Evolutionary conservation across 2,113 vertebrate species (phyloP).

Genomic region (Ariopsis seemanni): DNA sequence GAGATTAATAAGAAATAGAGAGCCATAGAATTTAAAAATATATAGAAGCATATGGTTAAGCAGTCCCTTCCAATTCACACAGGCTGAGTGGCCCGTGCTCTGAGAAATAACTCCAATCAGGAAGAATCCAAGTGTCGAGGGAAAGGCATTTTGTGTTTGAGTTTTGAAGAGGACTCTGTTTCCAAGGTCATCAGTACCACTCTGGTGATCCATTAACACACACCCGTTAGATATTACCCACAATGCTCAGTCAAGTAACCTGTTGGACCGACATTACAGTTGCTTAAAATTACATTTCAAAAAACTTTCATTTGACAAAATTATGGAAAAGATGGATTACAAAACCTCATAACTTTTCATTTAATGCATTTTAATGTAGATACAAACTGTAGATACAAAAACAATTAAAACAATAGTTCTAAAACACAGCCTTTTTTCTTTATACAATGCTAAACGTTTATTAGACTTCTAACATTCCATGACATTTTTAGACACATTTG

Average conservation of each 20-base stretch:
- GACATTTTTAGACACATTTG: conserved; percentile 14
- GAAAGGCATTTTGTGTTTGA: not conserved
- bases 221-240: conserved; percentile 41
- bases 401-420: conserved; percentile 19
- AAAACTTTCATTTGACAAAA: too few relatives aligned
- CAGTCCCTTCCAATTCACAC: not conserved
- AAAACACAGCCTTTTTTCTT: conserved; percentile 1
- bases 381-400: conserved; percentile 51
- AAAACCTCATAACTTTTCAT: conserved; percentile 28
- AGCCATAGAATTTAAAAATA: not conserved
- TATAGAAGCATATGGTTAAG: not conserved
- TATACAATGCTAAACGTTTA: conserved; percentile 30
- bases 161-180: conserved; percentile 4
- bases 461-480: conserved; percentile 18
- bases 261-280: not conserved
- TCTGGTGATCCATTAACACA: conserved; percentile 41
- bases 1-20: not conserved
- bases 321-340: not conserved
- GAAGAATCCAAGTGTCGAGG: not conserved
- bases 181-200: conserved; percentile 36
- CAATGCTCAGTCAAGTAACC: conserved; percentile 12
- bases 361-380: conserved; percentile 48
- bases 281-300: not conserved
- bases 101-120: not conserved
- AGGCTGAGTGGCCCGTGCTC: not conserved